Conservation (phyloP, 2,113 vertebrate species). For the Andinoacara biseriatus region DNA sequence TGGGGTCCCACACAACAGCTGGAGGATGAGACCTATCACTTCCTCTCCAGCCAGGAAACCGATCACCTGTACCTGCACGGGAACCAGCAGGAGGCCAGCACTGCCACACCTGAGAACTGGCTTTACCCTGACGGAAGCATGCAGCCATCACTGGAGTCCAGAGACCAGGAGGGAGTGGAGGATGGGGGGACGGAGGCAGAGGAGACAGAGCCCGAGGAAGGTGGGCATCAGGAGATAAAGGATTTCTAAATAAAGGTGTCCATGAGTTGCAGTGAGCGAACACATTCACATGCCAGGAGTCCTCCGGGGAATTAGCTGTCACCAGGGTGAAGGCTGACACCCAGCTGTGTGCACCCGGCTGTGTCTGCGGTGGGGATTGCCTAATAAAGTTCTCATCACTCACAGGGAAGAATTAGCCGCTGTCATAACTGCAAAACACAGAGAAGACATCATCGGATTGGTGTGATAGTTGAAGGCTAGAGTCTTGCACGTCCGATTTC, state of each 20-base stretch:
- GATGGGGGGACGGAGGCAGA: constrained; percentile 67
- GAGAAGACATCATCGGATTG: constrained; percentile 40
- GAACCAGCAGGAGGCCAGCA: constrained; percentile 53
- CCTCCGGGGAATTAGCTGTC: constrained; percentile 72
- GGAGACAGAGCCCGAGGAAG: constrained; percentile 76
- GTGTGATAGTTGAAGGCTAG: constrained; percentile 37
- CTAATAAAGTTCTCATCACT: constrained; percentile 74
- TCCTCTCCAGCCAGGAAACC: constrained; percentile 76
- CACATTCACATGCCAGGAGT: constrained; percentile 46
- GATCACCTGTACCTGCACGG: constrained; percentile 60
- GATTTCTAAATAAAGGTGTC: constrained; percentile 67
- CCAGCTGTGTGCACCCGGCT: constrained; percentile 52
- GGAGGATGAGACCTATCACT: constrained; percentile 83
- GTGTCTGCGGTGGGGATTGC: constrained; percentile 53
- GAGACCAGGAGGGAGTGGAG: constrained; percentile 54
- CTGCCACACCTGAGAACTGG: constrained; percentile 67
- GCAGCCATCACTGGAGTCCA: constrained; percentile 64
- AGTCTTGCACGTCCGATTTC: constrained; percentile 50
- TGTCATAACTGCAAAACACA: constrained; percentile 50
- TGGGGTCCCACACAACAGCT: constrained; percentile 82
- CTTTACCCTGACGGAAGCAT: constrained; percentile 47
- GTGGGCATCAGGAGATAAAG: constrained; percentile 70
- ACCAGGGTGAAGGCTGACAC: constrained; percentile 56
- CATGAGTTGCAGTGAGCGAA: constrained; percentile 33
- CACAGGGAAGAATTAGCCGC: constrained; percentile 43